These are phyloP conservation scores for Notodonta ziczac DNA, from an alignment of 2,888 invertebrate genomes.

Conservation along the genomic window DNA sequence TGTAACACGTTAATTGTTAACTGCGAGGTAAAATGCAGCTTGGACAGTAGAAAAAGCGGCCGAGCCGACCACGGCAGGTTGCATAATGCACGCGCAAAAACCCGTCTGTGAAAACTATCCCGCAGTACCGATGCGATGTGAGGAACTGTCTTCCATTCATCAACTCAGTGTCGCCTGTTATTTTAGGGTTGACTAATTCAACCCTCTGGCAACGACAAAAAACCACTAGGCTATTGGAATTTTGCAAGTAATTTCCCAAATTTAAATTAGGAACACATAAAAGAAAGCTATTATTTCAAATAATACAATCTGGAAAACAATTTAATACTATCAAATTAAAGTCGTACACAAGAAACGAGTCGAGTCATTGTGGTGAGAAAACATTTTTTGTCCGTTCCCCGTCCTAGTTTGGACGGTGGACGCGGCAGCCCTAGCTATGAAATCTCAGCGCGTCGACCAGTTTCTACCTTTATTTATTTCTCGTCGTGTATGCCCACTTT, in stretches of 20 bases:
- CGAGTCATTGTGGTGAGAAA: conserved; percentile 44
- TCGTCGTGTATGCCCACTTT: conserved; percentile 74
- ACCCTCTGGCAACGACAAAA: conserved; percentile 16
- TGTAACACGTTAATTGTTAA: conserved; percentile 39
- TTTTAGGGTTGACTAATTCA: conserved; percentile 40
- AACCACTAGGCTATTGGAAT: conserved; percentile 29
- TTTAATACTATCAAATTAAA: conserved; percentile 47
- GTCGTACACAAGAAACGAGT: conserved; percentile 42
- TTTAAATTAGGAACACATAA: conserved; percentile 9
- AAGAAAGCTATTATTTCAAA: conserved; percentile 34
- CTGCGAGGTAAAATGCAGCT: conserved; percentile 37
- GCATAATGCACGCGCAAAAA: conserved; percentile 55
- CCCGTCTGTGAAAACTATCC: conserved; percentile 51
- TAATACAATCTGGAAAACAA: conserved; percentile 37
- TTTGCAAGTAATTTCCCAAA: conserved; percentile 9
- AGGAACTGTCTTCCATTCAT: conserved; percentile 76
- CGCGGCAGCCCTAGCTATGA: conserved; percentile 62
- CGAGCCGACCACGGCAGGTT: conserved; percentile 25
- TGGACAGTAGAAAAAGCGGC: conserved; percentile 36
- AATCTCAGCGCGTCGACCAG: conserved; percentile 74
- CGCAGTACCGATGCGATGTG: conserved; percentile 60
- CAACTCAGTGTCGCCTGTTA: conserved; percentile 34
- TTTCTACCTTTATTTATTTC: conserved; percentile 82
- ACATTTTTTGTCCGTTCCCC: conserved; percentile 31
- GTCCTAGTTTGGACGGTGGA: conserved; percentile 33